Conservation (phyloP, 2,888 invertebrate species). For the Polietes domitor region DNA sequence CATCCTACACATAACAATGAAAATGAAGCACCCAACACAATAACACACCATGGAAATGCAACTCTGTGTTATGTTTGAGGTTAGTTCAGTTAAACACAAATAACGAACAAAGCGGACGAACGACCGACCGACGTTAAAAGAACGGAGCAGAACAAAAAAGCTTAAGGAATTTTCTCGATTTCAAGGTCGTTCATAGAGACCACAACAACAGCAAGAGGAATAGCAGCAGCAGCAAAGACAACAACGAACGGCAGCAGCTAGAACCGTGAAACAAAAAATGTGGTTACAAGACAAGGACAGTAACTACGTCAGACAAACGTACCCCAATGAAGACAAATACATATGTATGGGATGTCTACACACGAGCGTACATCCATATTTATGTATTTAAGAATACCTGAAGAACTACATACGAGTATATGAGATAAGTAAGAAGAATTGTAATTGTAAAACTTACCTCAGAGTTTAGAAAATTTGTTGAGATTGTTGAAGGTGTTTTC, state of each 20-base stretch:
- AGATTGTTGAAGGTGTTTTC: too few species aligned
- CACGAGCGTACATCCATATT: background rate
- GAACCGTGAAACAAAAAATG: constrained; percentile 14
- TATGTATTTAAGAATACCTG: background rate
- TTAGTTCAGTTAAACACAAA: constrained; percentile 21
- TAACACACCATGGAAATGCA: constrained; percentile 32
- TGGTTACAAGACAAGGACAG: constrained; percentile 63
- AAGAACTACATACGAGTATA: background rate
- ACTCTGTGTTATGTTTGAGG: constrained; percentile 11
- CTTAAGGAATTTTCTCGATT: constrained; percentile 64
- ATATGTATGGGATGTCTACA: background rate
- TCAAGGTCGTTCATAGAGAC: constrained; percentile 68
- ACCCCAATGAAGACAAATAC: background rate
- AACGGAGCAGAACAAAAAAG: constrained; percentile 35
- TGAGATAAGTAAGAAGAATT: background rate
- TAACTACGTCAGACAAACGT: constrained; percentile 60
- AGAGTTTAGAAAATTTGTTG: background rate
- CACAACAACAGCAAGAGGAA: constrained; percentile 44
- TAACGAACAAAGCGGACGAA: constrained; percentile 12
- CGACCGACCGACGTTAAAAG: background rate
- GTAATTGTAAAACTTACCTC: constrained; percentile 17
- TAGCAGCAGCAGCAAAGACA: constrained; percentile 28
- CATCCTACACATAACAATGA: background rate
- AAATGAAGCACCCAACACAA: background rate
- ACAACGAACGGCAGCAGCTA: background rate